Percentiles rank a stretch among this genome's conserved stretches.
These are phyloP conservation scores for Phaethon lepturus DNA, from an alignment of 2,113 vertebrate species.

Conservation along the genomic window DNA sequence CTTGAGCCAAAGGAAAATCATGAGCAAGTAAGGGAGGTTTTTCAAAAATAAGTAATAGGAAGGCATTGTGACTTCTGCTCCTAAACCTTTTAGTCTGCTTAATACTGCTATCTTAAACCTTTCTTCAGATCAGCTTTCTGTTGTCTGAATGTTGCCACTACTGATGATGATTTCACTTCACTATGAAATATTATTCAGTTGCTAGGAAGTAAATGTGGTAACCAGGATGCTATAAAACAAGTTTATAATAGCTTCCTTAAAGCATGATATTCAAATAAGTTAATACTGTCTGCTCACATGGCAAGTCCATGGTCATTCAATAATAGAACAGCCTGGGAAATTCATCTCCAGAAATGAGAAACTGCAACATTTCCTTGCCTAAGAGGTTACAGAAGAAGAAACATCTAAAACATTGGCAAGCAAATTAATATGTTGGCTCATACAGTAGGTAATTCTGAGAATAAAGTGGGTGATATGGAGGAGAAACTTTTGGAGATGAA, in stretches of 20 bases:
- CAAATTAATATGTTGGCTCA: not conserved
- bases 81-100: not conserved
- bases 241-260: not conserved
- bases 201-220: slow-evolving; percentile 14
- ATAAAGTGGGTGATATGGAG: not conserved
- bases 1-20: not conserved
- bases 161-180: not conserved
- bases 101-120: not conserved
- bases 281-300: not conserved
- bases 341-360: not conserved
- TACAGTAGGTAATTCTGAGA: not conserved
- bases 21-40: not conserved
- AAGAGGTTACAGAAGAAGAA: not conserved
- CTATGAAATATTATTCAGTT: slow-evolving; percentile 29
- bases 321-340: not conserved
- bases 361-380: not conserved
- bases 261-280: not conserved
- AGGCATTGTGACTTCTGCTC: not conserved
- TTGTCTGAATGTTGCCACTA: not conserved
- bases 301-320: not conserved
- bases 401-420: not conserved
- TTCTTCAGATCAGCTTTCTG: not conserved
- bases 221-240: not conserved
- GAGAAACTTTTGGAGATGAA: not conserved
- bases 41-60: not conserved